Base-by-base conservation (phyloP, 2,797 vertebrate species). In the Hemibagrus guttatus region DNA sequence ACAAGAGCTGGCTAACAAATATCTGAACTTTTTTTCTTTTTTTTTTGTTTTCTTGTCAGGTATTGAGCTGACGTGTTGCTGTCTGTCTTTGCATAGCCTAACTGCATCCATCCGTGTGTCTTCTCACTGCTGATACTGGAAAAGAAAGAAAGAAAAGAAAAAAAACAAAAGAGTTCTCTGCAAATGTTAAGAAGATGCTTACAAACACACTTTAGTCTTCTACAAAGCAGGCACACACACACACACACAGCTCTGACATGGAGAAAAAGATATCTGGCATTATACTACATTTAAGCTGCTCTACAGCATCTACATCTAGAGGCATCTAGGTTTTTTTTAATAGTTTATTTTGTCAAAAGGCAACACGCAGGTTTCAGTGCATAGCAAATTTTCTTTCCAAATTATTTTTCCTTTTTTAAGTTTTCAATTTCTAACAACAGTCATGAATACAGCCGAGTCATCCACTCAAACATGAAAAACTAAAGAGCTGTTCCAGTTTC, bases 311-410 rank as follows among this genome's bases (percentile, higher is more conserved):
- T 97, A 97, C 78, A 90, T 94, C 97, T 98, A 97, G 91, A 98
- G 97, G 97, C 97, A 97, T 96, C 96, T 95, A 97, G 97, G 97
- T 96, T 89, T 89, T 88, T 87, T 68, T 81, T 49, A 75, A n/a
- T 85, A 49, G 8, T 84, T 46, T 85, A 35, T 61, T 64, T 86
- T 81, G 94, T 95, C 88, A 96, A 68, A 98, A 99, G 97, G 98
- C 98, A 97, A 97, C 93, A 96, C 95, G 95, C 96, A 94, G 92
- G 95, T 94, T 95, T 95, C 94, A 97, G 97, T 98, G 97, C 98
- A 99, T 98, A 98, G 97, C 96, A 97, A 95, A 92, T 91, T 17
- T 72, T 21, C 46, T 74, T 59, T 58, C 19, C 83, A 61, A 75
- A 26, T 17, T 93, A 81, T 63, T 86, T 69, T 84, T 21, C 5